A percentile compares a stretch with the other conserved stretches of the same genome.
phyloP scores from a whole-genome alignment of 1,140 invertebrate species.

The Dendrolimus punctatus region DNA sequence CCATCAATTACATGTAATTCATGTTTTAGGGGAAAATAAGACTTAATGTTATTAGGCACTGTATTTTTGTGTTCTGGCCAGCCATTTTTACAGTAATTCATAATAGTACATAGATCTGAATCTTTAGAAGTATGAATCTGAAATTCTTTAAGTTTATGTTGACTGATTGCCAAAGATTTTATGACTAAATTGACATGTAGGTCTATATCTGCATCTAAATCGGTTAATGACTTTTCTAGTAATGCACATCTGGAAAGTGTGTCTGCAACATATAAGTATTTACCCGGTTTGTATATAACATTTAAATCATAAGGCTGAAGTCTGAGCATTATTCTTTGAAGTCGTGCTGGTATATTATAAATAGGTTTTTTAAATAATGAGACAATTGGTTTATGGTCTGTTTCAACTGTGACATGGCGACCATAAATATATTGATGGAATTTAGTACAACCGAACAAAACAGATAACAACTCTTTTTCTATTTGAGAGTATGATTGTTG shows the following conservation, averaged over 20 bases:
- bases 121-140: not conserved
- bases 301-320: conserved; percentile 9
- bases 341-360: conserved; percentile 6
- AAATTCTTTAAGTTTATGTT: conserved; percentile 2
- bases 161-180: conserved; percentile 1
- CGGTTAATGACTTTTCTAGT: not conserved
- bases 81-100: no score
- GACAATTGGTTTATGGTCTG: conserved; percentile 13
- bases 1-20: not conserved
- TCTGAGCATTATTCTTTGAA: conserved; percentile 11
- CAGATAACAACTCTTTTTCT: conserved; percentile 12
- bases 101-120: not conserved
- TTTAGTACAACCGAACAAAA: conserved; percentile 10
- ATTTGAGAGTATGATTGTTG: conserved; percentile 10
- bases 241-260: conserved; percentile 7
- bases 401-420: conserved; percentile 6
- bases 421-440: conserved; percentile 20
- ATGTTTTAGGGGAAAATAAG: not conserved
- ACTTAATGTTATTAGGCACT: no score
- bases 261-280: conserved; percentile 10
- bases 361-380: conserved; percentile 14
- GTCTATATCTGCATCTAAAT: conserved; percentile 1
- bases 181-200: conserved; percentile 2
- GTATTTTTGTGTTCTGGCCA: no score
- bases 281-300: conserved; percentile 11